Evolutionary conservation across 2,113 vertebrate species (phyloP), one percentile per base, ranked within the genome.

Genomic region (Narcine bancroftii): DNA sequence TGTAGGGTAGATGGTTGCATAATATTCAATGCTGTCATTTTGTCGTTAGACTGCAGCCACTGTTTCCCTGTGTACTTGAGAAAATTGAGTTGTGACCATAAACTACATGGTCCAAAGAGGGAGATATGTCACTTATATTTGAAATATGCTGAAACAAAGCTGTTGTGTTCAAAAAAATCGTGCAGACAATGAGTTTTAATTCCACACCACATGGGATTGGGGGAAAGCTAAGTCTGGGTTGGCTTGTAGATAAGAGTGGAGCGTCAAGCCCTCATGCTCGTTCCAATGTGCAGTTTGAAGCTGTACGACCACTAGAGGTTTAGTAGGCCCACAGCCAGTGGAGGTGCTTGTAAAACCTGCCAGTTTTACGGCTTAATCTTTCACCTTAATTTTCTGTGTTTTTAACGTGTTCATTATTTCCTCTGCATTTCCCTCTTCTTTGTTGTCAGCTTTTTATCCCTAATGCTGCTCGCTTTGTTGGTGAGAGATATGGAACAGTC

Each of bases 381-480:
- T 97, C 97, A 98, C 98, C 97, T 99, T 96, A 96, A 96, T 96
- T 96, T 98, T 98, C 56, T 69, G 45, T 72, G 93, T 95, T 96
- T 96, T 94, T 96, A 96, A 96, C 95, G 95, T 96, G 96, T 96
- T 98, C 96, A 98, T 99, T 99, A 98, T 98, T 97, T 97, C 95
- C 94, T 92, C 93, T 95, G 95, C 95, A 94, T 95, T 97, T 95
- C 95, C 95, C 94, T 93, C 89, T 94, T 96, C 97, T 98, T 99
- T 98, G 97, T 98, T 95, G 95, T 92, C 93, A 93, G 93, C 95
- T 95, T 96, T 96, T 93, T 95, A 96, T 95, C 97, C 97, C 95
- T 96, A 97, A 96, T 96, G 96, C 96, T 96, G 96, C 96, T 97
- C 95, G 97, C 97, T 99, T 99, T 99, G 99, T 99, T 96, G 96